These are phyloP conservation scores for Eumerus sabulonum DNA, from an alignment of 2,888 invertebrate species.

Conservation along the genomic window DNA sequence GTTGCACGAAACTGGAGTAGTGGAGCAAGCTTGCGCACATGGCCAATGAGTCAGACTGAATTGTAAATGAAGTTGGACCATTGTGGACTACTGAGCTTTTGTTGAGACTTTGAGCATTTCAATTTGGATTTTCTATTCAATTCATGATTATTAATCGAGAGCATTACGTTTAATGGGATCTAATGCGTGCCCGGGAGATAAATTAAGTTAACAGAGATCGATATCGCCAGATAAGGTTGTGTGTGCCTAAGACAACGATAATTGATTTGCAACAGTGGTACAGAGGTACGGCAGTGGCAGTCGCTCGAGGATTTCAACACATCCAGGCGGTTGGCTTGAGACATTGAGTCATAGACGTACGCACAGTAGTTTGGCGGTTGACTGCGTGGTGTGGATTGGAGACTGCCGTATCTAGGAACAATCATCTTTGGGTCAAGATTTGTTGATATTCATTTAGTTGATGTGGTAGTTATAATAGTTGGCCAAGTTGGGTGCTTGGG, in stretches of 20 bases:
- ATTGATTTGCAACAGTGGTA: slow-evolving; percentile 48
- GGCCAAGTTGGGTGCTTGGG: too few species aligned
- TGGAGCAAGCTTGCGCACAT: slow-evolving; percentile 49
- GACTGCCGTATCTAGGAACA: slow-evolving; percentile 25
- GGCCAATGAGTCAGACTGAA: slow-evolving; percentile 51
- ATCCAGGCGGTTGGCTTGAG: slow-evolving; percentile 47
- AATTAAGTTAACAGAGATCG: slow-evolving; percentile 61
- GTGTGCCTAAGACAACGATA: slow-evolving; percentile 56
- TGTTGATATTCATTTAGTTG: slow-evolving; percentile 54
- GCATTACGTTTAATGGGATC: slow-evolving; percentile 66
- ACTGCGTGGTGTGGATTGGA: too few species aligned
- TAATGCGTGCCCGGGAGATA: slow-evolving; percentile 67
- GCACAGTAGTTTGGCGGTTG: slow-evolving; percentile 50
- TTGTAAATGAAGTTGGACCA: not conserved
- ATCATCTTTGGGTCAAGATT: slow-evolving; percentile 67
- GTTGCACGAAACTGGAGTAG: slow-evolving; percentile 24
- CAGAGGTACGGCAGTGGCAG: slow-evolving; percentile 21
- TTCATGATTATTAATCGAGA: slow-evolving; percentile 63
- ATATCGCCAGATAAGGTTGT: slow-evolving; percentile 39
- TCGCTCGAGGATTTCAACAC: slow-evolving; percentile 52
- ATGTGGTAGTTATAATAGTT: slow-evolving; percentile 21
- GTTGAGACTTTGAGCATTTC: slow-evolving; percentile 19
- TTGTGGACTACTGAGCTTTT: slow-evolving; percentile 17
- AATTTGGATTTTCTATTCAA: slow-evolving; percentile 48
- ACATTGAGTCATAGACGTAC: slow-evolving; percentile 49